A percentile compares a stretch with the other conserved stretches of the same genome.
These are phyloP conservation scores for Chrysina gloriosa DNA, from an alignment of 2,888 invertebrate genomes.

Conservation along the genomic window DNA sequence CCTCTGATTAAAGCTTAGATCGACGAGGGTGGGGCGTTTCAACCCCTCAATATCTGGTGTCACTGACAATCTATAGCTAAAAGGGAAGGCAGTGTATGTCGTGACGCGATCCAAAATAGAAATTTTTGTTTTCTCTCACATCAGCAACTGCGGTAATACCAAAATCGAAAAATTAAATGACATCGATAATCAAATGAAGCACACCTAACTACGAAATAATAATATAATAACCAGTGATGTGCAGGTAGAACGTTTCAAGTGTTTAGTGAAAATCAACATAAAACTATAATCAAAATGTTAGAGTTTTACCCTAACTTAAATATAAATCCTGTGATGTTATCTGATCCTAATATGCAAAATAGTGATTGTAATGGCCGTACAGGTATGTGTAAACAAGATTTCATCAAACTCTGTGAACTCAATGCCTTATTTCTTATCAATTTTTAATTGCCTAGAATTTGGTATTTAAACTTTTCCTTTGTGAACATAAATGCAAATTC, in stretches of 20 bases:
- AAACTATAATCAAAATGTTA: constrained; percentile 68
- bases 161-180: neutral
- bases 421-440: no score
- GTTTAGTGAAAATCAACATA: constrained; percentile 15
- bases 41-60: constrained; percentile 57
- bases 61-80: constrained; percentile 60
- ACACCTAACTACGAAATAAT: neutral
- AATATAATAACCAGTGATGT: constrained; percentile 27
- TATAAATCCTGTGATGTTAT: constrained; percentile 68
- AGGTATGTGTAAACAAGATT: constrained; percentile 67
- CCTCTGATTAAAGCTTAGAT: constrained; percentile 44
- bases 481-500: no score
- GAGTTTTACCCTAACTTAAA: constrained; percentile 77
- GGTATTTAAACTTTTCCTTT: no score
- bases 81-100: constrained; percentile 51
- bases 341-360: constrained; percentile 69
- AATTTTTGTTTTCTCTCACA: constrained; percentile 32
- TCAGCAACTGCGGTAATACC: constrained; percentile 5
- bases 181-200: neutral
- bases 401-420: no score
- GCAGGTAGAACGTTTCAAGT: constrained; percentile 32
- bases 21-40: constrained; percentile 56
- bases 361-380: constrained; percentile 74
- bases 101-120: constrained; percentile 45
- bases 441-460: no score